These are phyloP conservation scores for Drosophila ogumai DNA, from an alignment of 1,140 invertebrate genomes.

Conservation along the genomic window DNA sequence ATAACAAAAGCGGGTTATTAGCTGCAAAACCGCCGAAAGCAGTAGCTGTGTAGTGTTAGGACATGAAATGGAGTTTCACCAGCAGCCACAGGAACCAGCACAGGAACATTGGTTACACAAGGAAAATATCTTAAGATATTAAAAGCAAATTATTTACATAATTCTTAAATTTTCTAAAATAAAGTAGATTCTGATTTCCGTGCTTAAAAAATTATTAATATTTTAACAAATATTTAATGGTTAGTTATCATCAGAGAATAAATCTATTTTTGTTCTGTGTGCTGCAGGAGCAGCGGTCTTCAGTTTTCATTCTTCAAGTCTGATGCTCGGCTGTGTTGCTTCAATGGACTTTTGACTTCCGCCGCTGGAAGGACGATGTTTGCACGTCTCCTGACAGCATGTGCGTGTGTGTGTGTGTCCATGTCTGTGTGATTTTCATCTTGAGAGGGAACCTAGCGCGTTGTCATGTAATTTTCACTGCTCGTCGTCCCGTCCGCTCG, in stretches of 20 bases:
- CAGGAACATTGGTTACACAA: constrained; percentile 25
- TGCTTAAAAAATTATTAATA: neutral
- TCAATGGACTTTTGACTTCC: constrained; percentile 71
- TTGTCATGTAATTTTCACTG: constrained; percentile 76
- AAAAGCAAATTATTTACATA: neutral
- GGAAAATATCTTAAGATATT: constrained; percentile 1
- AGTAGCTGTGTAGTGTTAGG: constrained; percentile 11
- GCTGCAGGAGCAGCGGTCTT: neutral
- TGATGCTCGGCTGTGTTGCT: constrained; percentile 34
- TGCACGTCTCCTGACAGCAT: constrained; percentile 21
- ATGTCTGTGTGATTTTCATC: constrained; percentile 49
- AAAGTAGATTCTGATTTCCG: neutral
- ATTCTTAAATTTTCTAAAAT: neutral
- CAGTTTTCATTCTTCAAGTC: constrained; percentile 21
- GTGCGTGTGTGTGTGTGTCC: constrained; percentile 18
- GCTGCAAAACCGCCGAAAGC: constrained; percentile 56
- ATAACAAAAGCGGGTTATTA: constrained; percentile 63
- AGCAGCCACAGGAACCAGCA: constrained; percentile 25
- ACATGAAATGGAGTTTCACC: constrained; percentile 22
- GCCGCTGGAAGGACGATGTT: constrained; percentile 59
- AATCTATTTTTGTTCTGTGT: neutral
- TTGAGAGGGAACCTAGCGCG: constrained; percentile 53
- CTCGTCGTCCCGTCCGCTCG: constrained; percentile 17
- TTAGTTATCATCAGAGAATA: neutral
- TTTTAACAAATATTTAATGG: neutral